phyloP scores from a whole-genome alignment of 1,140 invertebrate genomes.

The Drosophila ironensis region DNA sequence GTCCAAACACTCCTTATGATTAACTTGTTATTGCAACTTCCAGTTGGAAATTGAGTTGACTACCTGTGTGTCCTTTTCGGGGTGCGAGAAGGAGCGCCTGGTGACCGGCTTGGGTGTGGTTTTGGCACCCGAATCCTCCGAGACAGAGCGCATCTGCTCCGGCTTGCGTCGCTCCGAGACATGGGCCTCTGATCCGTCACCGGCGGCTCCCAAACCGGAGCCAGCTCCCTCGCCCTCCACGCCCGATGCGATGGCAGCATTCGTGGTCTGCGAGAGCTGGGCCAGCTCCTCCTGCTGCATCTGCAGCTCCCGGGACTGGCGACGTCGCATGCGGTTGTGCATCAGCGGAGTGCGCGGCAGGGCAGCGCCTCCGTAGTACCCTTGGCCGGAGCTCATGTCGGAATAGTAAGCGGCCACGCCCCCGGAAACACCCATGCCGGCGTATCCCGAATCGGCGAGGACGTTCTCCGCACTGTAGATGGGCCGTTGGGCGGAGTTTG shows the following conservation, averaged over 20 bases:
- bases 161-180: slow-evolving; percentile 65
- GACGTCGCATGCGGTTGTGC: slow-evolving; percentile 71
- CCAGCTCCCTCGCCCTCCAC: not conserved
- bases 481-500: slow-evolving; percentile 43
- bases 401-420: slow-evolving; percentile 43
- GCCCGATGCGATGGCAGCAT: not conserved
- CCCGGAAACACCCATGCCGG: slow-evolving; percentile 22
- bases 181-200: slow-evolving; percentile 15
- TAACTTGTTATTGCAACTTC: not conserved
- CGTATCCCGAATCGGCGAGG: slow-evolving; percentile 38
- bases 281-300: slow-evolving; percentile 66
- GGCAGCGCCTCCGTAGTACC: slow-evolving; percentile 47
- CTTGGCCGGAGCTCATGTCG: slow-evolving; percentile 37
- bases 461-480: slow-evolving; percentile 76
- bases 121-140: slow-evolving; percentile 76
- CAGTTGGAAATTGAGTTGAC: not conserved
- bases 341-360: slow-evolving; percentile 70
- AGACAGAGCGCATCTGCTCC: slow-evolving; percentile 81
- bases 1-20: too few relatives aligned
- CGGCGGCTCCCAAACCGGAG: not conserved
- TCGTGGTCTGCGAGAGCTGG: slow-evolving; percentile 13
- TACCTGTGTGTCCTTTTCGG: slow-evolving; percentile 80
- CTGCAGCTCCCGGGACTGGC: slow-evolving; percentile 69
- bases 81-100: slow-evolving; percentile 77
- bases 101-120: slow-evolving; percentile 73